Evolutionary conservation across 2,797 vertebrate species (phyloP).

Genomic region (Epinephelus malabaricus): DNA sequence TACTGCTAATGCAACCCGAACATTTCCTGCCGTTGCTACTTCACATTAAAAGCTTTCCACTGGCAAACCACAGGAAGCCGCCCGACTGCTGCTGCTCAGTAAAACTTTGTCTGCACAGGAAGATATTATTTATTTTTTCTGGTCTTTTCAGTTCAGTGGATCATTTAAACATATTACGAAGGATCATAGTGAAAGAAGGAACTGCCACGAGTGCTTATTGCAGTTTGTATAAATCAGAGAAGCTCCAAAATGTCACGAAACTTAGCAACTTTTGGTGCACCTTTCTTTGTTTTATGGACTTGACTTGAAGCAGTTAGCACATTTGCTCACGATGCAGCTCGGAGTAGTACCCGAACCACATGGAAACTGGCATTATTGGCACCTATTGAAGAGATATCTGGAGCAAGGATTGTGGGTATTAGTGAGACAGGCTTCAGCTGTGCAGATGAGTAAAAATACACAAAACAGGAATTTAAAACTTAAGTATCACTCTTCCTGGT

Average conservation of each 20-base stretch:
- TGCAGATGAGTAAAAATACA: not conserved
- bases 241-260: not conserved
- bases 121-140: not conserved
- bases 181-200: no score
- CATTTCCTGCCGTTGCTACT: slow-evolving; percentile 1
- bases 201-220: not conserved
- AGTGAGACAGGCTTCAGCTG: not conserved
- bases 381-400: not conserved
- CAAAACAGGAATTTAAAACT: not conserved
- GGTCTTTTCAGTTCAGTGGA: not conserved
- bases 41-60: slow-evolving; percentile 19
- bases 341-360: not conserved
- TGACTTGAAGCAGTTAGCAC: not conserved
- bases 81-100: not conserved
- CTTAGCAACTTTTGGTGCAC: not conserved
- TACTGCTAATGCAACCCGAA: not conserved
- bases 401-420: not conserved
- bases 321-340: not conserved
- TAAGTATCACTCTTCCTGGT: not conserved
- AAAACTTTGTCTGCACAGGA: not conserved
- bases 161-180: not conserved
- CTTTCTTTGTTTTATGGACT: not conserved
- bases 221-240: not conserved
- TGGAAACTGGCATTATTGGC: not conserved
- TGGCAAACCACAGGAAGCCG: slow-evolving; percentile 28